phyloP scores from a whole-genome alignment of 2,888 invertebrate genomes.

The Synergus umbraculus region DNA sequence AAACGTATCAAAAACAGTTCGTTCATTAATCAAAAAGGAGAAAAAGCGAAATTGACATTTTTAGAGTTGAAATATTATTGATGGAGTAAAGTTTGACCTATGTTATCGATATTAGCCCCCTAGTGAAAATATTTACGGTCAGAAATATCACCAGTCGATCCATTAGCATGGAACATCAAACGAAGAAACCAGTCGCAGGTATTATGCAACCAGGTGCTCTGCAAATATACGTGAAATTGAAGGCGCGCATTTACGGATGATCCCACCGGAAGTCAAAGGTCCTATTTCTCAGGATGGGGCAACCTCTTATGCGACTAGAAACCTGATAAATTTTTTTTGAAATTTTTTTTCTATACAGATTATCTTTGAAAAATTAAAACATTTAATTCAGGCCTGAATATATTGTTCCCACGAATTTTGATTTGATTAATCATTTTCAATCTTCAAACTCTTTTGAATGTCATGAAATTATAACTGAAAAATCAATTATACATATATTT shows the following conservation, averaged over 20 bases:
- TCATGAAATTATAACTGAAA: no score
- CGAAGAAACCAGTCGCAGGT: background rate
- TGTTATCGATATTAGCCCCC: slow-evolving; percentile 5
- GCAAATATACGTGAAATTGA: slow-evolving; percentile 22
- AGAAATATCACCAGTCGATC: background rate
- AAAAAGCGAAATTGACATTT: background rate
- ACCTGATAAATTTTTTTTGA: background rate
- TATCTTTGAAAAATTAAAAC: no score
- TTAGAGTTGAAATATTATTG: slow-evolving; percentile 10
- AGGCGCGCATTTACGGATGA: background rate
- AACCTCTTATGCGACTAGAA: background rate
- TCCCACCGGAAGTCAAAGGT: slow-evolving; percentile 11
- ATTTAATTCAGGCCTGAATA: no score
- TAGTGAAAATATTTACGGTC: slow-evolving; percentile 17
- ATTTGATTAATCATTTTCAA: no score
- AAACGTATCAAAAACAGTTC: background rate
- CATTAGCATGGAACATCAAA: slow-evolving; percentile 5
- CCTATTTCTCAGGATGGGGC: background rate
- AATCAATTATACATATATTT: background rate
- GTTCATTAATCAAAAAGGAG: background rate
- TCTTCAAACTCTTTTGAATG: no score
- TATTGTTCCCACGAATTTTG: no score
- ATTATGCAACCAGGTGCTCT: slow-evolving; percentile 24
- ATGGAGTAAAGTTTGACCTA: background rate
- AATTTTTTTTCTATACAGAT: no score